A percentile compares a stretch with the other conserved stretches of the same genome.
Evolutionary conservation across 2,113 vertebrate species (phyloP).

Genomic region (Columba janthina): DNA sequence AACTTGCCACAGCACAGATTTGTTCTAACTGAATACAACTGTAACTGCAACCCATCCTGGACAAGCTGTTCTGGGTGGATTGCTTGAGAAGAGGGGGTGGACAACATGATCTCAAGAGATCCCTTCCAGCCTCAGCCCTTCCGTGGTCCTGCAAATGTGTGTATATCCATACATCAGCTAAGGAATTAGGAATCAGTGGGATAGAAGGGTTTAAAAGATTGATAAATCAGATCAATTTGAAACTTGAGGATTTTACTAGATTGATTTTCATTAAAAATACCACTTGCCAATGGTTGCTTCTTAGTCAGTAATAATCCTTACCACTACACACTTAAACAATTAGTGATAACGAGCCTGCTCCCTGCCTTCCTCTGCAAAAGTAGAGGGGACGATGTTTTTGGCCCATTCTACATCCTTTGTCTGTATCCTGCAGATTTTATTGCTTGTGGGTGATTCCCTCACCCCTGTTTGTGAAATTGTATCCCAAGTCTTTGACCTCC

Average conservation of each 20-base stretch:
- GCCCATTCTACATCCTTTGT: too few species aligned
- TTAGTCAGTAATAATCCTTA: neutral
- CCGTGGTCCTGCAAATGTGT: neutral
- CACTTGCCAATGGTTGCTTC: neutral
- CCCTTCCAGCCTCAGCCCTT: neutral
- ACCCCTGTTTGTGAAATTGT: neutral
- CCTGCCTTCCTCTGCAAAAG: neutral
- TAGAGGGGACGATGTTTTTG: rapidly evolving
- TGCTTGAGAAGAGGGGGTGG: neutral
- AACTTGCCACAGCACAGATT: neutral
- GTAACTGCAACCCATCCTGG: neutral
- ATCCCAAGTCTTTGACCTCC: neutral
- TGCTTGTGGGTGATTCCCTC: neutral
- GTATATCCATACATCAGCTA: too few species aligned
- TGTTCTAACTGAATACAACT: neutral
- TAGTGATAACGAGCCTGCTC: rapidly evolving
- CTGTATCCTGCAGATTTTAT: neutral
- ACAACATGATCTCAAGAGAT: neutral
- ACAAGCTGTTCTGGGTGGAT: neutral
- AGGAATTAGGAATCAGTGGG: neutral
- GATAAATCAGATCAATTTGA: neutral
- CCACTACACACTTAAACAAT: neutral
- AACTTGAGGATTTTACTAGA: neutral
- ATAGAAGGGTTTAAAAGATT: neutral
- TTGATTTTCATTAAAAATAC: neutral